Conservation (phyloP, 2,888 invertebrate species). For the Xestia rhomboidea region DNA sequence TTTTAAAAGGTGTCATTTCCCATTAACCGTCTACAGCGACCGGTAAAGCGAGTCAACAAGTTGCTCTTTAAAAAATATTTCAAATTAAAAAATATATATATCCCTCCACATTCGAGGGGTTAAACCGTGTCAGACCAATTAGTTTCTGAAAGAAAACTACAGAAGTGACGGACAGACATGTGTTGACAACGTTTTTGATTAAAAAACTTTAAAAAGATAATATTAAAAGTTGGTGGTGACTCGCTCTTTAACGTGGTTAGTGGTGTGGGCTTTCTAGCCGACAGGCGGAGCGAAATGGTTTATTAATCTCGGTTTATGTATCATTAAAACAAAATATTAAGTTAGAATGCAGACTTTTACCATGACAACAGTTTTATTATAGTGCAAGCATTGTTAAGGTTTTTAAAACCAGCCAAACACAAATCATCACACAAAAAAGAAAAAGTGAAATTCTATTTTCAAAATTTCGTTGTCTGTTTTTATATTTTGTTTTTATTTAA, state of each 20-base stretch:
- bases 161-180: slow-evolving; percentile 84
- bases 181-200: slow-evolving; percentile 81
- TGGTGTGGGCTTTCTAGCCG: slow-evolving; percentile 45
- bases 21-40: slow-evolving; percentile 75
- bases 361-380: too few species aligned
- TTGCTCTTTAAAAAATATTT: slow-evolving; percentile 78
- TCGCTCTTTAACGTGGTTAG: slow-evolving; percentile 56
- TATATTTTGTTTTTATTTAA: slow-evolving; percentile 12
- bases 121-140: slow-evolving; percentile 87
- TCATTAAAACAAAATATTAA: neutral
- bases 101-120: slow-evolving; percentile 77
- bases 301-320: slow-evolving; percentile 20
- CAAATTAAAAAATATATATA: slow-evolving; percentile 79
- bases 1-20: slow-evolving; percentile 78
- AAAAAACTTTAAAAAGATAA: slow-evolving; percentile 75
- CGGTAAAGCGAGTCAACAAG: slow-evolving; percentile 75
- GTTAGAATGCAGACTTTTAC: neutral
- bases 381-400: neutral
- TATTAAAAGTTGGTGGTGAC: slow-evolving; percentile 67
- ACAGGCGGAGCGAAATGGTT: slow-evolving; percentile 37
- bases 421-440: neutral
- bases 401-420: neutral
- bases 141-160: slow-evolving; percentile 86
- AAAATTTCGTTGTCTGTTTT: neutral
- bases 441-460: slow-evolving; percentile 16